A percentile compares a stretch with the other conserved stretches of the same genome.
These are phyloP conservation scores for Drosophila robusta DNA, from an alignment of 2,888 invertebrate species.

Conservation along the genomic window DNA sequence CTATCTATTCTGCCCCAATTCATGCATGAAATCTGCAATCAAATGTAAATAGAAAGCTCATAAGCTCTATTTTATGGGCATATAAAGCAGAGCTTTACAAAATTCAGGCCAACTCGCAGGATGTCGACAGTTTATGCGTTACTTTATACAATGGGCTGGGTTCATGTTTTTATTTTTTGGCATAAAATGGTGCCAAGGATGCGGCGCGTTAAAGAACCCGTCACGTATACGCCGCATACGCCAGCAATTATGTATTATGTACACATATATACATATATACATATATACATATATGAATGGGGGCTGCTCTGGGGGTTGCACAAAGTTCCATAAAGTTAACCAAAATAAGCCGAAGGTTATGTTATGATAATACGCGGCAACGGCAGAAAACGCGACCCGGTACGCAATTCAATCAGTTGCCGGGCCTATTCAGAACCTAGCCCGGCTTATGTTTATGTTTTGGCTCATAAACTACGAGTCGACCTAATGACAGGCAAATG, in stretches of 20 bases:
- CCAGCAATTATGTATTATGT: slow-evolving; percentile 66
- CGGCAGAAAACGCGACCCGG: slow-evolving; percentile 20
- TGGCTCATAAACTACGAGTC: slow-evolving; percentile 35
- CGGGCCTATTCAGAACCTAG: slow-evolving; percentile 17
- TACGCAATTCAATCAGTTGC: slow-evolving; percentile 54
- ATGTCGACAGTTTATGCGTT: slow-evolving; percentile 28
- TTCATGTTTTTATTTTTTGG: slow-evolving; percentile 7
- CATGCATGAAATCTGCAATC: slow-evolving; percentile 67
- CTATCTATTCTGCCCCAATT: slow-evolving; percentile 25
- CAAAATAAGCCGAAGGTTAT: slow-evolving; percentile 69
- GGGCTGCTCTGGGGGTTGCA: slow-evolving; percentile 18
- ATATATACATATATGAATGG: slow-evolving; percentile 2
- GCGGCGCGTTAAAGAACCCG: slow-evolving; percentile 46
- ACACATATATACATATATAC: not conserved
- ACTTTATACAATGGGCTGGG: slow-evolving; percentile 9
- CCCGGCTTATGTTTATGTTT: slow-evolving; percentile 32
- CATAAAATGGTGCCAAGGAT: slow-evolving; percentile 68
- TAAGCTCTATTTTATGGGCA: slow-evolving; percentile 63
- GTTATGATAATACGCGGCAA: slow-evolving; percentile 40
- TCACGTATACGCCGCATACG: slow-evolving; percentile 76
- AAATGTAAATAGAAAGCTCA: slow-evolving; percentile 72
- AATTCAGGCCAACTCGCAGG: slow-evolving; percentile 44
- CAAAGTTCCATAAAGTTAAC: slow-evolving; percentile 39
- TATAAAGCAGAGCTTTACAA: slow-evolving; percentile 50
- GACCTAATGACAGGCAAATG: slow-evolving; percentile 41